Conservation (phyloP, 1,140 invertebrate genomes). For the Monochamus saltuarius region DNA sequence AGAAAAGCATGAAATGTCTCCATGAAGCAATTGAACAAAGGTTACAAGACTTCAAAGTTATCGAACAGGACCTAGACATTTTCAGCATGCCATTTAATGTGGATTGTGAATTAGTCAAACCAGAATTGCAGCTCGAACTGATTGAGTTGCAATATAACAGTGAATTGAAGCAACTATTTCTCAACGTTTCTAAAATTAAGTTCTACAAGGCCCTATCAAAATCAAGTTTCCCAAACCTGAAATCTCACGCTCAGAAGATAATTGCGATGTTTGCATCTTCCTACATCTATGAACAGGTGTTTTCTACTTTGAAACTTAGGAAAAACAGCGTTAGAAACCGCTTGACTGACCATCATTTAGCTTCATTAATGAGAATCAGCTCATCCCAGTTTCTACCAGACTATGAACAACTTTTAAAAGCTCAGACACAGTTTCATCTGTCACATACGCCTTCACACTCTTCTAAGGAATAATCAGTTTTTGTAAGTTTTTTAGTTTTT, state of each 20-base stretch:
- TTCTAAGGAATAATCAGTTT: background rate
- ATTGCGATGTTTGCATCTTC: conserved; percentile 3
- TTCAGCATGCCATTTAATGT: conserved; percentile 1
- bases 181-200: conserved; percentile 7
- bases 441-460: background rate
- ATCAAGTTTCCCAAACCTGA: conserved; percentile 9
- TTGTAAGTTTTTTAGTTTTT: conserved; percentile 1
- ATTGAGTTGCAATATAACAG: conserved; percentile 9
- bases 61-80: too few relatives aligned
- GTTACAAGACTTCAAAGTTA: background rate
- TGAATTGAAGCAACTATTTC: conserved; percentile 9
- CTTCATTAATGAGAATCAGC: background rate
- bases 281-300: conserved; percentile 14
- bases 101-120: conserved; percentile 8
- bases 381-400: background rate
- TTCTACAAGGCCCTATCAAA: conserved; percentile 10
- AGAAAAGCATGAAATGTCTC: background rate
- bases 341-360: background rate
- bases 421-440: conserved; percentile 1
- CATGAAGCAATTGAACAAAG: background rate
- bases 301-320: conserved; percentile 13
- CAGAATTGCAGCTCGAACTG: conserved; percentile 7
- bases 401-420: background rate
- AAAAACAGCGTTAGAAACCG: conserved; percentile 4
- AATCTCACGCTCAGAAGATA: conserved; percentile 7